phyloP scores from a whole-genome alignment of 2,113 vertebrate genomes.

The Sinocyclocheilus rhinocerous region DNA sequence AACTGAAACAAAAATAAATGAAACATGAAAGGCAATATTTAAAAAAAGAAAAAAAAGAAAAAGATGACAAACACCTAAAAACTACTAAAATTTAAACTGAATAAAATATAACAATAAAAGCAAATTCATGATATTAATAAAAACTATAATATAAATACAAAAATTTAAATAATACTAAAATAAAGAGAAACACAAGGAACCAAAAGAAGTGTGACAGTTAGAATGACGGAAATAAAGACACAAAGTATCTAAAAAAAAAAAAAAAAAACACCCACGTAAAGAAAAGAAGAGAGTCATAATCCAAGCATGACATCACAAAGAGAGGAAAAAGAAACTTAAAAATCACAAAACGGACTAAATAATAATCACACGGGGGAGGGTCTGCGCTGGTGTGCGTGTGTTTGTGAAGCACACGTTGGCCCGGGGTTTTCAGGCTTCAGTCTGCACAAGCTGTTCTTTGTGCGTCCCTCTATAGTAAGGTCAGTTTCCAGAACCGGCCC shows the following conservation, averaged over 20 bases:
- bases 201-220: not conserved
- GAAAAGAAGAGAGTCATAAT: not conserved
- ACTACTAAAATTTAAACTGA: not conserved
- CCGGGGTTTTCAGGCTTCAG: slow-evolving; percentile 14
- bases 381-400: not conserved
- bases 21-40: not conserved
- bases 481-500: slow-evolving; percentile 51
- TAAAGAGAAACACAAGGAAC: not conserved
- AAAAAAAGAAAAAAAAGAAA: not conserved
- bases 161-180: not conserved
- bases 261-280: not conserved
- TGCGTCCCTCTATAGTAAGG: slow-evolving; percentile 34
- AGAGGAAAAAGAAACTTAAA: not conserved
- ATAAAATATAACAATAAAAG: not conserved
- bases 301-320: not conserved
- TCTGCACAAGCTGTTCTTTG: slow-evolving; percentile 52
- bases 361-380: not conserved
- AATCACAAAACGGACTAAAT: slow-evolving; percentile 27
- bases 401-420: slow-evolving; percentile 9
- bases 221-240: not conserved
- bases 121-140: no score
- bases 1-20: not conserved
- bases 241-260: not conserved
- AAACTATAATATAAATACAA: no score
- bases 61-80: no score